Percentiles rank a stretch among this genome's conserved stretches.
Evolutionary conservation across 2,113 vertebrate genomes (phyloP).

Genomic region (Pteronura brasiliensis): DNA sequence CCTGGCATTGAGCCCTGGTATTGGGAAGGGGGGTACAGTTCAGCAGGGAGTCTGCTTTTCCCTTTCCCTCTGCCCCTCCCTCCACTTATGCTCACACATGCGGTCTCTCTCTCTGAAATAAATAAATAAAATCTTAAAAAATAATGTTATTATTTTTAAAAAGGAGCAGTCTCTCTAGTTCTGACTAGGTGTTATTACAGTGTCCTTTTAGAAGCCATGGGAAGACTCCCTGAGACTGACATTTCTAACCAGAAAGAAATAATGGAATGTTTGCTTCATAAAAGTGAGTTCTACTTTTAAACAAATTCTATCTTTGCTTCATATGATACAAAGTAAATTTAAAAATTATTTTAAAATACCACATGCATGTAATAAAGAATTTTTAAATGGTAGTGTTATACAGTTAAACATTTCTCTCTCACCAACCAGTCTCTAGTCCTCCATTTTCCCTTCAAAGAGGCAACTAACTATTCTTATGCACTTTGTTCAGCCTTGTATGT

Average conservation of each 20-base stretch:
- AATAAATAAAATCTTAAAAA: not conserved
- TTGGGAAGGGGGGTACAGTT: not conserved
- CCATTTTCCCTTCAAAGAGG: not conserved
- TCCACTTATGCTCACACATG: not conserved
- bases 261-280: not conserved
- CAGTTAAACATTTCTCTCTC: not conserved
- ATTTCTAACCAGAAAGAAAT: constrained; percentile 24
- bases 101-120: not conserved
- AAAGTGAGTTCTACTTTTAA: not conserved
- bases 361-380: not conserved
- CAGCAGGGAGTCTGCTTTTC: not conserved
- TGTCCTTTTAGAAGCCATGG: not conserved
- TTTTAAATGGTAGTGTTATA: not conserved
- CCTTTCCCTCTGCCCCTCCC: not conserved
- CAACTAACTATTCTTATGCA: not conserved
- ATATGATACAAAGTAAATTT: not conserved
- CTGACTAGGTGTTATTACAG: not conserved
- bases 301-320: not conserved
- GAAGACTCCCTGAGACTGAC: not conserved
- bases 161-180: not conserved
- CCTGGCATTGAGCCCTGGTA: not conserved
- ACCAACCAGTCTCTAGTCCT: not conserved
- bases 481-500: not conserved
- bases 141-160: not conserved
- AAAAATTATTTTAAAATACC: not conserved